Evolutionary conservation across 2,888 invertebrate species (phyloP), one percentile per base, ranked within the genome.

Genomic region (Ophion ellenae): DNA sequence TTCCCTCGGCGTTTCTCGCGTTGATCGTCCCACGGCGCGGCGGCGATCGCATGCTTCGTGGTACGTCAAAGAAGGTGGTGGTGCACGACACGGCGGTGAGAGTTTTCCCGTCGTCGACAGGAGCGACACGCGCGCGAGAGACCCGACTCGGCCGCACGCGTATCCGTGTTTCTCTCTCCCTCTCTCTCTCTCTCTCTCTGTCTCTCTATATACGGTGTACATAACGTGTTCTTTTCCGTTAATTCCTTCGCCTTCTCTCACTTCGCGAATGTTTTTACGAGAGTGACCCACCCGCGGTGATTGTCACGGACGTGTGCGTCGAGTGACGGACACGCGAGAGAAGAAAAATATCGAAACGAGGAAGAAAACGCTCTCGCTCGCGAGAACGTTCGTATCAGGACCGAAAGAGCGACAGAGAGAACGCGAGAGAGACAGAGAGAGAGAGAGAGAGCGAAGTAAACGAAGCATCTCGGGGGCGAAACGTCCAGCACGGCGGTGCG

Each of bases 181-280:
- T 24, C 24, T 24, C 24, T 24, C 24, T 1, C 24, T 24, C 53
- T 53, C 14, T 57, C 77, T 61, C 32, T 64, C 70, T 84, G 79
- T 71, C 67, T 79, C 78, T 81, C 70, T 61, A 78, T 28, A 78
- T 53, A 69, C 24, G 53, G 53, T 53, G 53, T 53, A 78, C 45
- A 78, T 57, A 61, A 73, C 47, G 40, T 80, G 71, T 47, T 69
- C 75, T 70, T 11, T 59, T 73, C 36, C 57, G 53, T 53, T 17
- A 53, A 17, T 17, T 5, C 59, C 77, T 40, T 45, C 59, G 36
- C 36, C 78, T 59, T 53, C 11, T 70, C 69, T 61, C 61, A 32
- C 78, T 78, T 74, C 64, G 87, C 89, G 87, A 89, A 90, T 90
- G 91, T 91, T 91, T 91, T 91, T 89, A 87, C 84, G 87, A 85